phyloP scores from a whole-genome alignment of 2,797 vertebrate species.

The Melanogrammus aeglefinus region DNA sequence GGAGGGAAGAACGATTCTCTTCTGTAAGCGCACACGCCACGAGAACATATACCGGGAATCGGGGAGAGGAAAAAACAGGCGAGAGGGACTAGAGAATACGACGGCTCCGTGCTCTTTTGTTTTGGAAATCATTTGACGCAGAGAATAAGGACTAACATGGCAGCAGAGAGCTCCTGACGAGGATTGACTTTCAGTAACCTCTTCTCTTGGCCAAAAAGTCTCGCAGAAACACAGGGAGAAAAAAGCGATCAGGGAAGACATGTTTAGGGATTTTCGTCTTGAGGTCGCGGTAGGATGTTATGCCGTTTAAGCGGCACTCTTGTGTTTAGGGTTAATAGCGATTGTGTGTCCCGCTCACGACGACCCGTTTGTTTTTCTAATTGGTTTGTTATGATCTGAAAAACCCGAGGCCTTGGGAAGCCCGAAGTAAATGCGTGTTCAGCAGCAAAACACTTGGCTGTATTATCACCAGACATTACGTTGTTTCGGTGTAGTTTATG shows the following conservation, averaged over 20 bases:
- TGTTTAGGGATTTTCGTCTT: conserved; percentile 66
- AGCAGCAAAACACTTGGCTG: conserved; percentile 36
- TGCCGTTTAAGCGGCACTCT: conserved; percentile 37
- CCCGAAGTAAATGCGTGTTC: conserved; percentile 50
- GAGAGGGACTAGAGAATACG: conserved; percentile 49
- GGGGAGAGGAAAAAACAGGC: conserved; percentile 45
- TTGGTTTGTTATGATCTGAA: conserved; percentile 60
- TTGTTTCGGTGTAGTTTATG: not conserved
- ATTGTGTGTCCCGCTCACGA: conserved; percentile 37
- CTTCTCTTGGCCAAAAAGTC: conserved; percentile 41
- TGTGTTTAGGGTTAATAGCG: conserved; percentile 37
- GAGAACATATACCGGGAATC: conserved; percentile 69
- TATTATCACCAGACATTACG: conserved; percentile 33
- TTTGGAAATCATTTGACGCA: conserved; percentile 51
- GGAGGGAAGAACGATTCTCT: conserved; percentile 70
- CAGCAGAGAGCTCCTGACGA: conserved; percentile 57
- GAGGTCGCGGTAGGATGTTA: conserved; percentile 62
- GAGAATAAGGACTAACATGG: conserved; percentile 67
- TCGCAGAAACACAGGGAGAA: conserved; percentile 43
- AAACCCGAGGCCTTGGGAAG: conserved; percentile 58
- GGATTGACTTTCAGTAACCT: conserved; percentile 65
- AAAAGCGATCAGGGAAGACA: conserved; percentile 59
- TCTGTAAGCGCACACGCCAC: conserved; percentile 72
- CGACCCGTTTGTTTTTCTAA: conserved; percentile 54
- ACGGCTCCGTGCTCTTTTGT: conserved; percentile 39